Conservation (phyloP, 2,797 vertebrate species). For the Nyctalus aviator region DNA sequence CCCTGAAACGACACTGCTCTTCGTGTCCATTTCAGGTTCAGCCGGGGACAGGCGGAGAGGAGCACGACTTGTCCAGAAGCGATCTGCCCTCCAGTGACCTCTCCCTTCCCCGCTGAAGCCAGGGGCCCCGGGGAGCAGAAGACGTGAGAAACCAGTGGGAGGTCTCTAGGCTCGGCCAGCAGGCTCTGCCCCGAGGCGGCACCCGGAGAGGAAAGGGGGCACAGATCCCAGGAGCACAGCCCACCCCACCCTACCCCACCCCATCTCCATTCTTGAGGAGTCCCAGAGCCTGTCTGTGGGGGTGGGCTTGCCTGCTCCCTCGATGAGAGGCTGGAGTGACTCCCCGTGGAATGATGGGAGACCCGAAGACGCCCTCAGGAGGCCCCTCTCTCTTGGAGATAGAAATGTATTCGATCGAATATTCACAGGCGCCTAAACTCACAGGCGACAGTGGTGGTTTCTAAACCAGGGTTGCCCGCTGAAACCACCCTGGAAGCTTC, state of each 20-base stretch:
- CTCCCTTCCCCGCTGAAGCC: constrained; percentile 62
- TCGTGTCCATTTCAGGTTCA: constrained; percentile 83
- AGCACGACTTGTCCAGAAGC: constrained; percentile 63
- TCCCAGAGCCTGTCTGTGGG: background rate
- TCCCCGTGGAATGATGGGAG: no score
- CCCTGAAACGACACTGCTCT: constrained; percentile 71
- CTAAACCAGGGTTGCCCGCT: background rate
- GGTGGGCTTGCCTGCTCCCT: background rate
- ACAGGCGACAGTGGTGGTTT: background rate
- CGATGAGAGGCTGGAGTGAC: background rate
- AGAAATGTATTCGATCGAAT: background rate
- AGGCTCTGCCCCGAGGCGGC: background rate
- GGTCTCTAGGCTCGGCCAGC: constrained; percentile 4
- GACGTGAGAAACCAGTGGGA: constrained; percentile 6
- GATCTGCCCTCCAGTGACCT: constrained; percentile 75
- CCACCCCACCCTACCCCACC: background rate
- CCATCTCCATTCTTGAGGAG: background rate
- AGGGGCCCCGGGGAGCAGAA: constrained; percentile 38
- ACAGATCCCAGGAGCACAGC: background rate
- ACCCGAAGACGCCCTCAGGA: background rate
- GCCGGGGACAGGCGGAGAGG: constrained; percentile 71
- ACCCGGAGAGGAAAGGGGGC: background rate
- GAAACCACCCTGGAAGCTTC: background rate
- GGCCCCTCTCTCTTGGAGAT: background rate
- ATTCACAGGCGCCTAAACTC: background rate